Evolutionary conservation across 2,888 invertebrate species (phyloP).

Genomic region (Myathropa florea): DNA sequence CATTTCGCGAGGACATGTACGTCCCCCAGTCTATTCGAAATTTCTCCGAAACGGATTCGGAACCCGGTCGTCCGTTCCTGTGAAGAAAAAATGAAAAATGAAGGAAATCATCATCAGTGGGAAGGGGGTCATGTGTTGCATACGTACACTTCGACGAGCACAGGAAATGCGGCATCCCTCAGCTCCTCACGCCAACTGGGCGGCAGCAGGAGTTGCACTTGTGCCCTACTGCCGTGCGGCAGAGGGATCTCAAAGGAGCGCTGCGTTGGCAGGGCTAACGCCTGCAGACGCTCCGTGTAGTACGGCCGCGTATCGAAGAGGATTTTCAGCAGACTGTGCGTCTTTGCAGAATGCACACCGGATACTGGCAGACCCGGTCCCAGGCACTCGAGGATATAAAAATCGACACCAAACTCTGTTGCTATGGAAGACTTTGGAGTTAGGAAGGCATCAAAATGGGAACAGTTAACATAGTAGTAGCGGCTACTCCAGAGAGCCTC

Average conservation of each 20-base stretch:
- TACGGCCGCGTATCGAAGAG: conserved; percentile 89
- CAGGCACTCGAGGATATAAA: conserved; percentile 92
- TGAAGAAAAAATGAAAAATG: conserved; percentile 13
- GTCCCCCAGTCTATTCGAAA: conserved; percentile 95
- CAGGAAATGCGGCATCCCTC: conserved; percentile 92
- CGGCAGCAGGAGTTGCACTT: conserved; percentile 92
- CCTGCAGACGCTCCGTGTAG: conserved; percentile 84
- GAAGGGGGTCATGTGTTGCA: neutral
- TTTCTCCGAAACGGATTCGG: conserved; percentile 93
- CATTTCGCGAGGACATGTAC: conserved; percentile 94
- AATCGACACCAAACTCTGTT: conserved; percentile 78
- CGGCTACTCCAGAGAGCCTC: conserved; percentile 90
- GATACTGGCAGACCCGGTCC: conserved; percentile 95
- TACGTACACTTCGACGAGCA: conserved; percentile 92
- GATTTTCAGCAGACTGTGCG: conserved; percentile 88
- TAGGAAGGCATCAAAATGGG: conserved; percentile 91
- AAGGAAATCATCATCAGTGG: neutral
- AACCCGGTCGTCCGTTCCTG: conserved; percentile 95
- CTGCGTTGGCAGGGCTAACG: conserved; percentile 91
- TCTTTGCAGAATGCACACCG: conserved; percentile 87
- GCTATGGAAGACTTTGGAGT: conserved; percentile 82
- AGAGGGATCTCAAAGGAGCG: conserved; percentile 92
- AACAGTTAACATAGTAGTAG: conserved; percentile 91
- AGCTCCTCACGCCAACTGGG: conserved; percentile 93
- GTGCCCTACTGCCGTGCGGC: conserved; percentile 92